A percentile compares a stretch with the other conserved stretches of the same genome.
These are phyloP conservation scores for Psilopogon haemacephalus DNA, from an alignment of 2,113 vertebrate genomes.

Conservation along the genomic window DNA sequence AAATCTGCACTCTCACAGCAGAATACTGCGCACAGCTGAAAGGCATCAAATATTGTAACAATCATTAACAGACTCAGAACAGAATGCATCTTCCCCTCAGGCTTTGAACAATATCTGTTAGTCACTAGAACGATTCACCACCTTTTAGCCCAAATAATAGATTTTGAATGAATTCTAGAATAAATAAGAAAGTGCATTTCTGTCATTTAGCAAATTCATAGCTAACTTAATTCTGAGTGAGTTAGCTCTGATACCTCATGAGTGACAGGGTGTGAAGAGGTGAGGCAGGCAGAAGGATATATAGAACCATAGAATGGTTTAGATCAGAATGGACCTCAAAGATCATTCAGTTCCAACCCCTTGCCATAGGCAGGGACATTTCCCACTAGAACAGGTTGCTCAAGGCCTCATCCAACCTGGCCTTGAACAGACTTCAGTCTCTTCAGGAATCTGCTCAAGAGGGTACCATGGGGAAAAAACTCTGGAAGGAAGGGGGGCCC, in stretches of 20 bases:
- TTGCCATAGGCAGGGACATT: too few relatives aligned
- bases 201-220: not conserved
- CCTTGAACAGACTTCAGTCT: too few relatives aligned
- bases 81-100: not conserved
- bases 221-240: not conserved
- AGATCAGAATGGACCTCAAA: too few relatives aligned
- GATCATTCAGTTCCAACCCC: too few relatives aligned
- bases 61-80: not conserved
- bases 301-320: too few relatives aligned
- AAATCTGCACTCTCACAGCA: not conserved
- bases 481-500: too few relatives aligned
- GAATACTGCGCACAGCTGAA: not conserved
- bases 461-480: too few relatives aligned
- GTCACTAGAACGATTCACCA: not conserved
- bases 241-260: not conserved
- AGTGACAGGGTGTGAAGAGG: not conserved
- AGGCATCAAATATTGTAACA: not conserved
- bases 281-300: not conserved
- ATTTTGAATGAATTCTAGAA: not conserved
- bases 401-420: too few relatives aligned
- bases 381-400: too few relatives aligned
- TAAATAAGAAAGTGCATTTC: not conserved
- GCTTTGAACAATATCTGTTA: not conserved
- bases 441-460: too few relatives aligned
- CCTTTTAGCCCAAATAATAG: rapidly evolving